Base-by-base conservation (phyloP, 2,797 vertebrate species). In the Bradypus variegatus region DNA sequence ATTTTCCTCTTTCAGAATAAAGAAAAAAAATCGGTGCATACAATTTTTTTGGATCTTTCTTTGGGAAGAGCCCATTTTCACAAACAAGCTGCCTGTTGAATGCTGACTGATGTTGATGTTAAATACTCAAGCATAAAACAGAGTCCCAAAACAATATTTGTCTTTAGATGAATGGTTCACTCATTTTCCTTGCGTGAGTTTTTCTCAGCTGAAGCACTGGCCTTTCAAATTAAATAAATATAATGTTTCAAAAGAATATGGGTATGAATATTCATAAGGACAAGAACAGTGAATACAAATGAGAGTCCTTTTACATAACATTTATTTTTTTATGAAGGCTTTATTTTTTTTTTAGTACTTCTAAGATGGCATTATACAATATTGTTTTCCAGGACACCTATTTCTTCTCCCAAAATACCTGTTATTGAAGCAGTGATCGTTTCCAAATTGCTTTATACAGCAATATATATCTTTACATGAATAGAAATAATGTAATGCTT, bases 181-280 rank as follows among this genome's bases (percentile, higher is more conserved):
- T 96, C 87, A 70, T 95, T 95, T 96, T 93, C 92, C 60, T 87
- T 79, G 79, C 48, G 7, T 92, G 95, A 73, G 69, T 69, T 94
- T 95, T 83, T 94, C 81, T 94, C 81, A 67, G 95, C 55, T 83
- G 55, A 95, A 92, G 92, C 72, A 83, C 36, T 95, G 94, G 90
- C 92, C 95, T 96, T 96, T 96, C 86, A 92, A 86, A 96, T 94
- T 95, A 95, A 96, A 93, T 95, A 96, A 96, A 94, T 94, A 93
- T 87, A 95, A 91, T 94, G 75, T 93, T 95, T 96, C 92, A 91
- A 94, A 96, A 93, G 93, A 93, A 91, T 93, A 85, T 93, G 86
- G 89, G 33, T 73, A 96, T 96, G 95, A 95, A 96, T 96, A 96
- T 96, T 95, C 95, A 96, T 95, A 72, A 95, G 91, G 72, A 95